Conservation (phyloP, 1,140 invertebrate genomes). For the Paraescarpia echinospica region DNA sequence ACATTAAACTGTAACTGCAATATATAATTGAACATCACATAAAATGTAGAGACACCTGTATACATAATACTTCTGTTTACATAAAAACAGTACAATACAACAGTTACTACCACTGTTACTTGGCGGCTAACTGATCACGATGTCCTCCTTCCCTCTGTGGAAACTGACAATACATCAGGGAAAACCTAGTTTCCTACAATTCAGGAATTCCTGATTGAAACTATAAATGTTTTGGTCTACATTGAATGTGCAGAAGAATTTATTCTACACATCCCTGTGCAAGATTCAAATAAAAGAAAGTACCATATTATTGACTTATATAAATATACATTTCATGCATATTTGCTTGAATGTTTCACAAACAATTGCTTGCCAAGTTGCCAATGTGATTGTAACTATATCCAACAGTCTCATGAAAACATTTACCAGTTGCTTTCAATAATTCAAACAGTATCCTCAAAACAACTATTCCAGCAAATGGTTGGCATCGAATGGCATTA, state of each 20-base stretch:
- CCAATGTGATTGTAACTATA: neutral
- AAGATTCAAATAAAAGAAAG: neutral
- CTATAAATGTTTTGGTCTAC: neutral
- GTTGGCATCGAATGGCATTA: neutral
- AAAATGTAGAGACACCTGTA: neutral
- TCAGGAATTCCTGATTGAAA: no score
- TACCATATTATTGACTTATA: neutral
- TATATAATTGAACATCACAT: neutral
- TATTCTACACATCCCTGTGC: neutral
- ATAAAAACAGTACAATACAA: neutral
- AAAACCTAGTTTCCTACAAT: no score
- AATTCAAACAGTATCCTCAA: neutral
- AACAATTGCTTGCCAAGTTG: neutral
- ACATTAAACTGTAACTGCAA: neutral
- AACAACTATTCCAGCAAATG: neutral
- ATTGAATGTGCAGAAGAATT: neutral
- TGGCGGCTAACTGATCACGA: neutral
- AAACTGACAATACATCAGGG: neutral
- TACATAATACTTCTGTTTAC: neutral
- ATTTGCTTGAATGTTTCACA: neutral
- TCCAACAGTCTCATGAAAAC: neutral
- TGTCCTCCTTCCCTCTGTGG: neutral
- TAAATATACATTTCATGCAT: neutral
- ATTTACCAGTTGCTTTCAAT: neutral
- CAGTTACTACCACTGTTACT: no score